Evolutionary conservation across 2,113 vertebrate species (phyloP), one percentile per base, ranked within the genome.

Genomic region (Brachypteracias leptosomus): DNA sequence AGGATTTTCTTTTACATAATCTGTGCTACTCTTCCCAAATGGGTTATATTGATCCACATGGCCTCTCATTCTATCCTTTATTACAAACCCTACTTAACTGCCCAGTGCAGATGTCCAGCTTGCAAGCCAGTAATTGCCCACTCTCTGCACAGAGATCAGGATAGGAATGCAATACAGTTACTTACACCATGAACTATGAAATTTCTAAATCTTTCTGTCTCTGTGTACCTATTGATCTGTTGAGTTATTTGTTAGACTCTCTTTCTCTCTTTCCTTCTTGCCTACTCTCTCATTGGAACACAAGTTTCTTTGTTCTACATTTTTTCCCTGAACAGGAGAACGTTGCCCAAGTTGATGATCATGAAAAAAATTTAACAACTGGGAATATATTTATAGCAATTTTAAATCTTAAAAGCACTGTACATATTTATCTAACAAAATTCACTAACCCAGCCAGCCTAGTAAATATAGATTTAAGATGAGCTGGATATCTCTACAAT

Each of bases 1-100:
- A 59, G 83, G 79, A 93, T 90, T 95, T 76, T 85, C 78, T 80
- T 82, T 85, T 57, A 68, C 3, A 3, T 92, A 95, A 96, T 90
- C 85, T 54, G 51, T 58, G 77, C 68, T 81, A 11, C 42, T 67
- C 44, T 92, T 90, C 89, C 44, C 63, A 93, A 73, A 86, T 65
- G 72, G 79, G 83, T 90, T 68, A 54, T 73, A 90, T 63, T 88
- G 89, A 94, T 94, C 76, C 73, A 73, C 58, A 62, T 10, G 46
- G 76, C 46, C 40, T 83, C 46, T 76, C 55, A 40, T 80, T 86
- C 63, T 36, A 22, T 49, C 28, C 79, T 80, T 57, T 80, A 77
- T 61, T 94, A 84, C 49, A 86, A 90, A 77, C 84, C 28, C 72
- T 84, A 25, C 51, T 86, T 90, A 90, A 89, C 51, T 86, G n/a